Evolutionary conservation across 35 echinoderm and acorn worm genomes (phyloP).

Genomic region (Acanthaster planci): DNA sequence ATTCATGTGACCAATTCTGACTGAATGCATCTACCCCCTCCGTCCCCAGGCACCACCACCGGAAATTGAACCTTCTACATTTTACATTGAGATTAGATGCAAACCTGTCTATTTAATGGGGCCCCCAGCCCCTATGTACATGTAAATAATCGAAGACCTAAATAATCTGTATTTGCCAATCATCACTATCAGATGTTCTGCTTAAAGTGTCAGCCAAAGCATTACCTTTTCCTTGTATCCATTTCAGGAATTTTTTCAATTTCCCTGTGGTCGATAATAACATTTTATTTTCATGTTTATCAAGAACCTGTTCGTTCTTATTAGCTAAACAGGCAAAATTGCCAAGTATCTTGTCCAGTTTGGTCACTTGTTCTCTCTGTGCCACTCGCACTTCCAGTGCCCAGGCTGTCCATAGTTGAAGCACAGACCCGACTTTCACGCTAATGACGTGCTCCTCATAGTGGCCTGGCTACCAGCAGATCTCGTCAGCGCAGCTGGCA

Average conservation of each 20-base stretch:
- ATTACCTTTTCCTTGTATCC: neutral
- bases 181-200: neutral
- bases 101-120: constrained; percentile 34
- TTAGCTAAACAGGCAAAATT: too few species aligned
- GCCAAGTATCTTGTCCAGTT: neutral
- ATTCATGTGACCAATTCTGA: neutral
- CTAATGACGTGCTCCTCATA: neutral
- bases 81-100: neutral
- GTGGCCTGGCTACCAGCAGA: neutral
- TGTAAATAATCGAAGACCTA: neutral
- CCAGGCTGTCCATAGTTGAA: constrained; percentile 4
- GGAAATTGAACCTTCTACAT: too few species aligned
- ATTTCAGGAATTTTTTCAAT: neutral
- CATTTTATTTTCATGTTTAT: too few species aligned
- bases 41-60: constrained; percentile 8
- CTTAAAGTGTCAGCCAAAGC: neutral
- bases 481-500: neutral
- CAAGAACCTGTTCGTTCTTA: too few species aligned
- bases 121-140: neutral
- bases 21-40: constrained; percentile 14
- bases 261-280: neutral
- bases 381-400: constrained; percentile 9
- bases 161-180: neutral
- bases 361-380: neutral
- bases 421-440: neutral